Base-by-base conservation (phyloP, 23 tunicate species). In the Corella eumyota region DNA sequence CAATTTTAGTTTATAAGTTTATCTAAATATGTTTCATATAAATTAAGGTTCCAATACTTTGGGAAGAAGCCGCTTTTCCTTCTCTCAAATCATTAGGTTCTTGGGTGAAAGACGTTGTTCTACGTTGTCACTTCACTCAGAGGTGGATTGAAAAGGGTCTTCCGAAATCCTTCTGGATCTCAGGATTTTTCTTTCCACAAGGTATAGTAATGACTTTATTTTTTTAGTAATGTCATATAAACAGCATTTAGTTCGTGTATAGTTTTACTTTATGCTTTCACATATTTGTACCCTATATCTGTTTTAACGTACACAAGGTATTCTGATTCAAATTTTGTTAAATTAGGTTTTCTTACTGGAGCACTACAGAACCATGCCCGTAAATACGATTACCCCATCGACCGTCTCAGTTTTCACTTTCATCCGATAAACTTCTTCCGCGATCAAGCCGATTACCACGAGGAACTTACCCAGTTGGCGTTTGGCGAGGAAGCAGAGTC, bases 131-230 rank as follows among this genome's bases (percentile, higher is more conserved):
- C 64, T 92, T 82, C 54, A 92, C 82, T 28, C 73, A 81, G 64
- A 61, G 93, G 3, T 92, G 98, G 98, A 48, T 92, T 21, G 62
- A 61, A 30, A 64, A 68, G 27, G 98, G 93, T 2, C 73, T 67
- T 0, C 92, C 86, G 19, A 82, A 50, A 32, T 69, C 93, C 3
- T 92, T 56, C 72, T 92, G 98, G 98, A 78, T 92, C 25, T 92
- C 98, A 1, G 98, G 98, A 34, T 83, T 92, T 38, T 92, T 92
- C 81, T 92, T 81, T 57, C 91, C 98, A n/a, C 98, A 92, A 76
- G 98, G 96, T 88, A 32, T 23, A 9, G 22, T 30, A 13, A 21
- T 37, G 32, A n/a, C 24, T 26, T 25, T 48, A 21, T n/a, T n/a
- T n/a, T n/a, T n/a, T n/a, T n/a, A n/a, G n/a, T n/a, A n/a, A 11